Base-by-base conservation (phyloP, 2,888 invertebrate genomes). In the Cosmopolites sordidus region DNA sequence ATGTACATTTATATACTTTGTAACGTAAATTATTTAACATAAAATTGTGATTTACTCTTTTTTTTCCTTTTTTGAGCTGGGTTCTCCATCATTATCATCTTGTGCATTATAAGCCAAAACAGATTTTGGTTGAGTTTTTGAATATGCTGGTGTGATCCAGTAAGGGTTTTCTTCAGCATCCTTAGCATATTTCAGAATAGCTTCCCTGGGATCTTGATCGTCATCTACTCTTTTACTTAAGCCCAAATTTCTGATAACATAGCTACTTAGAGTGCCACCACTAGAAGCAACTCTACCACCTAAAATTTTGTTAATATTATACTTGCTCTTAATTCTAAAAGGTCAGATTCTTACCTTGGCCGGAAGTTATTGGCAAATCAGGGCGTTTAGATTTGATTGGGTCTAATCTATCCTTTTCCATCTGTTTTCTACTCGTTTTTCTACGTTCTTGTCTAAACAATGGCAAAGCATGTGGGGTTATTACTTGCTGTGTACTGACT, bases 81-180 rank as follows among this genome's bases (percentile, higher is more conserved):
- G 70, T 51, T 71, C 71, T 33, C 64, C 68, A 2, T 74, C 76
- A 5, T 69, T 71, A 1, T 73, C 76, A 11, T 69, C 71, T 17
- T 67, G 73, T 15, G 60, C 58, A 11, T 55, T 50, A 11, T 48
- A 52, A 51, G 86, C 85, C 65, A 92, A 90, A 54, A 94, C 87
- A 0, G 88, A 80, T 61, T 83, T 83, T 0, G 96, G 95, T 65
- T 96, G 96, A 0, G 92, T 94, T 66, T 85, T 88, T 43, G 86
- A 83, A 67, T 94, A 94, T 1, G 94, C 94, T 0, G 93, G 94
- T 0, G 93, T 85, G 30, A 94, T 91, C 96, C 96, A 98, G 69
- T 93, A 95, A 0, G 97, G 97, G 79, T 97, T 92, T 69, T 96
- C 92, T 43, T 83, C 95, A 0, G 96, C 97, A 1, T 93, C 94